Base-by-base conservation (phyloP, 2,888 invertebrate species). In the Drosophila macrospina region DNA sequence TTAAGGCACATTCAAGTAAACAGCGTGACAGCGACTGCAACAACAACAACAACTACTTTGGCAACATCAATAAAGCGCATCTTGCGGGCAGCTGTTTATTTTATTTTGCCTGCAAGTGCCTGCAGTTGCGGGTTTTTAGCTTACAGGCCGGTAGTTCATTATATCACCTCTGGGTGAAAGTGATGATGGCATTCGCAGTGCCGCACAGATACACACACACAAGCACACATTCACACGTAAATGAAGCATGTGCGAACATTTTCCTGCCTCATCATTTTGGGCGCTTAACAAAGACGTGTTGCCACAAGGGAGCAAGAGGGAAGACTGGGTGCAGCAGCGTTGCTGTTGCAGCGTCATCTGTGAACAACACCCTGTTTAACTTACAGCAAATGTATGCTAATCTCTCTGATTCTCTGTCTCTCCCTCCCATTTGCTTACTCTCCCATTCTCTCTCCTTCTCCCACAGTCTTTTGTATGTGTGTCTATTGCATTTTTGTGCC, bases 81-180 rank as follows among this genome's bases (percentile, higher is more conserved):
- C 51, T 63, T n/a, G 39, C 41, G 24, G 56, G 39, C 41, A 34
- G 39, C 67, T 68, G 67, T 52, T 64, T 51, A 28, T 48, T 62
- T 52, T 63, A 50, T 26, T 48, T 63, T 54, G 56, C 60, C n/a
- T n/a, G n/a, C n/a, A n/a, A 50, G 63, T 34, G 44, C 41, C 50
- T 45, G 67, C 50, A 66, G 60, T 54, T 70, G 74, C 41, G 73
- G 50, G 50, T 74, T 50, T 66, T 85, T 62, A 51, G 59, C 64
- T 75, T 70, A 67, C 74, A 69, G 80, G 66, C 72, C 76, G 80
- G 77, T 87, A 87, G 76, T 80, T 69, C 78, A 88, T 90, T 90
- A 90, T 88, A 89, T 90, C 86, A 89, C 85, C 85, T 85, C 77
- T 80, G 74, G 85, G 90, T 90, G 90, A 90, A 90, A 90, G 90